A percentile compares a stretch with the other conserved stretches of the same genome.
phyloP scores from a whole-genome alignment of 2,113 vertebrate genomes.

The Gambusia holbrooki region DNA sequence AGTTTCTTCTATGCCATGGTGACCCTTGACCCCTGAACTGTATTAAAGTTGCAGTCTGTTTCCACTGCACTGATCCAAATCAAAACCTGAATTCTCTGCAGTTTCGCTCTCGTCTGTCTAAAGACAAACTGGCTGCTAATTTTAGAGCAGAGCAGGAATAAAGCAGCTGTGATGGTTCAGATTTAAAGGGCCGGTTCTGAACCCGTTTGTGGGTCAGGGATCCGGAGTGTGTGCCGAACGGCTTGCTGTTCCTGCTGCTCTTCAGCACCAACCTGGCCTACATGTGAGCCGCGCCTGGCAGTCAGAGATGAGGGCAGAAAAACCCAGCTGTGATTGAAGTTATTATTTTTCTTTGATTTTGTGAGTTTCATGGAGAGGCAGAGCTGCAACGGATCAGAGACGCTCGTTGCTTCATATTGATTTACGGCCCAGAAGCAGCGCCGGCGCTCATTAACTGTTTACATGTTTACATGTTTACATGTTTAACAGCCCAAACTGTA shows the following conservation, averaged over 20 bases:
- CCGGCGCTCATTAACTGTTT: background rate
- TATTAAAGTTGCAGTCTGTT: too few relatives aligned
- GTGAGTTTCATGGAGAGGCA: slow-evolving; percentile 22
- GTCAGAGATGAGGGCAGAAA: slow-evolving; percentile 25
- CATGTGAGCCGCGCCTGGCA: slow-evolving; percentile 3
- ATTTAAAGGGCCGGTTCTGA: background rate
- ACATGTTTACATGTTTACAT: background rate
- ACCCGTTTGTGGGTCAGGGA: slow-evolving; percentile 7
- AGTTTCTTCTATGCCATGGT: too few relatives aligned
- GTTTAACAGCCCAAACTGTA: too few relatives aligned
- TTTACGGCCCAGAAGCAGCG: slow-evolving; percentile 19
- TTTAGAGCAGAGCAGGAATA: background rate
- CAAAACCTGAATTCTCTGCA: background rate
- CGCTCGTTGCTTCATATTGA: slow-evolving; percentile 15
- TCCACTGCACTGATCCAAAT: background rate
- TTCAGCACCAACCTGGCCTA: slow-evolving; percentile 1
- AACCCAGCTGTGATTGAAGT: slow-evolving; percentile 35
- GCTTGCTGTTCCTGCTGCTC: slow-evolving; percentile 19
- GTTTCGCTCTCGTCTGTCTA: background rate
- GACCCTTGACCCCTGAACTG: too few relatives aligned
- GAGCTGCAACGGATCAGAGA: slow-evolving; percentile 27
- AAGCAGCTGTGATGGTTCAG: background rate
- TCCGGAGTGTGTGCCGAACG: slow-evolving; percentile 10
- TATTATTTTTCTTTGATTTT: slow-evolving; percentile 26
- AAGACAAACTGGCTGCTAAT: background rate